Percentiles rank a stretch among this genome's conserved stretches.
Evolutionary conservation across 2,888 invertebrate species (phyloP).

Genomic region (Eupithecia pulchellata): DNA sequence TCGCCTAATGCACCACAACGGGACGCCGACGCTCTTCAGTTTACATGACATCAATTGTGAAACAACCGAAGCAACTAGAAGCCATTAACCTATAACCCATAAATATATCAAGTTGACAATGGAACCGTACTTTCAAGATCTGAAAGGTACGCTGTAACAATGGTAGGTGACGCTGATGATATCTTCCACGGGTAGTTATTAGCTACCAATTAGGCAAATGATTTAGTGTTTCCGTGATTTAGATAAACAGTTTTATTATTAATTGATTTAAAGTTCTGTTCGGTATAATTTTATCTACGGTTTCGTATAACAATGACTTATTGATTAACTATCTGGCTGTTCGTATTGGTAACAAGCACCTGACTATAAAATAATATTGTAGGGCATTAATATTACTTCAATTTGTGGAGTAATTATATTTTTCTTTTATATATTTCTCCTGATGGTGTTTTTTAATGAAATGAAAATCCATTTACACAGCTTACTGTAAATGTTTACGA

Average conservation of each 20-base stretch:
- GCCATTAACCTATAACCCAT: not conserved
- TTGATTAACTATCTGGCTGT: not conserved
- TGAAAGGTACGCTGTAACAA: conserved; percentile 55
- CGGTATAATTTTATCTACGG: not conserved
- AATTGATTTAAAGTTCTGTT: conserved; percentile 9
- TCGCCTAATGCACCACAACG: too few species aligned
- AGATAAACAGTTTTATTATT: conserved; percentile 19
- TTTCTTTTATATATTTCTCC: not conserved
- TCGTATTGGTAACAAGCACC: not conserved
- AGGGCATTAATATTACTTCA: not conserved
- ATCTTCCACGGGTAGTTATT: conserved; percentile 68
- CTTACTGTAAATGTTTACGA: too few species aligned
- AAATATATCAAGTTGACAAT: conserved; percentile 55
- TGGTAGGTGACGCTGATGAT: conserved; percentile 63
- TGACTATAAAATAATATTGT: not conserved
- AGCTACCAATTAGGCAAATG: conserved; percentile 74
- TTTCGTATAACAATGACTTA: conserved; percentile 4
- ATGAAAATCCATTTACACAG: too few species aligned
- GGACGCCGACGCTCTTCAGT: not conserved
- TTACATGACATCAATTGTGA: not conserved
- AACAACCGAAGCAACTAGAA: not conserved
- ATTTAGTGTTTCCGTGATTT: conserved; percentile 58
- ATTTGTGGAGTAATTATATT: not conserved
- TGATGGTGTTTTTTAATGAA: not conserved
- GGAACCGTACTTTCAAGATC: conserved; percentile 66